Evolutionary conservation across 2,113 vertebrate genomes (phyloP).

Genomic region (Fukomys damarensis): DNA sequence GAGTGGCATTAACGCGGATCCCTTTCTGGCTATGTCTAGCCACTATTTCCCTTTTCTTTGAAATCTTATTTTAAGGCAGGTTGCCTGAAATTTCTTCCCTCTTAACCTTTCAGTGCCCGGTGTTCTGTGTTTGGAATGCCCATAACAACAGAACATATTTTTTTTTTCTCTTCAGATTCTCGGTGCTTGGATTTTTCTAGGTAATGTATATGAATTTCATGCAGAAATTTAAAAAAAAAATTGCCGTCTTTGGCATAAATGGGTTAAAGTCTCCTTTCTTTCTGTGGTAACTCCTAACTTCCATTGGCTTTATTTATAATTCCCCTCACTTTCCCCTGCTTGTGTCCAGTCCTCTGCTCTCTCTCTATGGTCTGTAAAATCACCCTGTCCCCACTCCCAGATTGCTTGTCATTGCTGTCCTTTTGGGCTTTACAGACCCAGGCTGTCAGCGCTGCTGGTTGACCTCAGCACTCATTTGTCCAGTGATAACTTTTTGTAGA

Average conservation of each 20-base stretch:
- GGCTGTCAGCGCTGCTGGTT: not conserved
- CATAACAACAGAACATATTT: not conserved
- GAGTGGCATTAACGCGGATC: not conserved
- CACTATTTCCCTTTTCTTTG: constrained; percentile 1
- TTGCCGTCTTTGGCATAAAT: not conserved
- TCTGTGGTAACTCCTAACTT: not conserved
- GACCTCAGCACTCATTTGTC: constrained; percentile 24
- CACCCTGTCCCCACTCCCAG: not conserved
- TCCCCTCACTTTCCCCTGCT: not conserved
- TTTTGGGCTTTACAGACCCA: not conserved
- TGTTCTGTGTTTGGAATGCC: not conserved
- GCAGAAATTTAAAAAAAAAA: not conserved
- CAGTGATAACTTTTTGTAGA: not conserved
- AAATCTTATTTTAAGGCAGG: not conserved
- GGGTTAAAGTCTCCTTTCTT: not conserved
- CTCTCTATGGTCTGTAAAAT: not conserved
- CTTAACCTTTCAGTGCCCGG: not conserved
- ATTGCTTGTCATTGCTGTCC: not conserved
- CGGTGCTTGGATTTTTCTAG: not conserved
- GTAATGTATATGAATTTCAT: not conserved
- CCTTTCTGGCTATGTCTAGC: not conserved
- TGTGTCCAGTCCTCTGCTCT: not conserved
- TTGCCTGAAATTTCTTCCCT: not conserved
- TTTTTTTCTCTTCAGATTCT: not conserved
- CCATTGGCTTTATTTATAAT: not conserved